These are phyloP conservation scores for Corythaeola cristata DNA, from an alignment of 2,113 vertebrate species.

Conservation along the genomic window DNA sequence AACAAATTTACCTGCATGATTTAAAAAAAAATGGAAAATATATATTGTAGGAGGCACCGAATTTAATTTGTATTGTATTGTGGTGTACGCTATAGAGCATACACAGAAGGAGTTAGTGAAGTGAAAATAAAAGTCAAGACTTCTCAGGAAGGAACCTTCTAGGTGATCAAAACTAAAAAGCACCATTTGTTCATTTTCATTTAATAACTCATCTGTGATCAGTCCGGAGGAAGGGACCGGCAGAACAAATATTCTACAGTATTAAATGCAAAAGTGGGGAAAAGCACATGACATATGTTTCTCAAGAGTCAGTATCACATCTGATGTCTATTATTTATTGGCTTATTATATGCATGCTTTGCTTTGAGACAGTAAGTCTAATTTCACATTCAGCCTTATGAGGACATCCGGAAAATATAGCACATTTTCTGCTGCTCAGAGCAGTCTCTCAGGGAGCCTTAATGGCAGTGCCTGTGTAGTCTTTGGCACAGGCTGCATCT, in stretches of 20 bases:
- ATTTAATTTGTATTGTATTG: not conserved
- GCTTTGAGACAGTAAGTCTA: conserved; percentile 12
- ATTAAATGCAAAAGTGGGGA: not conserved
- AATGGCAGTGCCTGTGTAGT: conserved; percentile 8
- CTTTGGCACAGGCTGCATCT: not conserved
- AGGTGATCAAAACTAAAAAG: not conserved
- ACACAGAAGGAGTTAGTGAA: not conserved
- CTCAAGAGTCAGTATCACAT: not conserved
- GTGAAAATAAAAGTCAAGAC: not conserved
- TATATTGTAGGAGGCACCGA: not conserved
- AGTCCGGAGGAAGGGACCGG: not conserved
- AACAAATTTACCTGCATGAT: not conserved
- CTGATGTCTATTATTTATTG: conserved; percentile 26
- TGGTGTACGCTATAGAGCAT: not conserved
- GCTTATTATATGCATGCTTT: conserved; percentile 13
- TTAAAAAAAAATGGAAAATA: not conserved
- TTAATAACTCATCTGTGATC: not conserved
- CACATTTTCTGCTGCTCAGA: conserved; percentile 34
- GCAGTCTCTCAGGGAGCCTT: conserved; percentile 30
- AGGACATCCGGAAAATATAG: conserved; percentile 7
- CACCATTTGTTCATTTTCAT: not conserved
- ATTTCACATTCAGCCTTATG: conserved; percentile 40
- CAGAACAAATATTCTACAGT: not conserved
- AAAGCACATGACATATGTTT: not conserved
- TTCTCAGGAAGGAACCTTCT: not conserved